phyloP scores from a whole-genome alignment of 1,140 invertebrate genomes.

The Atopsyche davidsoni region DNA sequence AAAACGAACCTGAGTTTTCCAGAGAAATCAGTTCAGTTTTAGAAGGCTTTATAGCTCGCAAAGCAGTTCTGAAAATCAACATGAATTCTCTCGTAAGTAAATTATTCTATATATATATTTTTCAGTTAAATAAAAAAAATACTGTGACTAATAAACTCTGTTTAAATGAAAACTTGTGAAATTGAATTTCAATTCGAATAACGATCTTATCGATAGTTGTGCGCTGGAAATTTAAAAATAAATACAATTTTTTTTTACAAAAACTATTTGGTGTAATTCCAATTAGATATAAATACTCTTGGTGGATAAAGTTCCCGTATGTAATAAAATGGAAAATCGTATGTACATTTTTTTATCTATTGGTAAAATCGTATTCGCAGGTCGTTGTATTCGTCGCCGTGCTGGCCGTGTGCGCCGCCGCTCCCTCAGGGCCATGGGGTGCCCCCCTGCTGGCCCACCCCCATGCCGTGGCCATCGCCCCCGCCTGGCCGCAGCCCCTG shows the following conservation, averaged over 20 bases:
- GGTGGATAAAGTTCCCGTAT: too few relatives aligned
- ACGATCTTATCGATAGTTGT: too few relatives aligned
- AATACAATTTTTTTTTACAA: too few relatives aligned
- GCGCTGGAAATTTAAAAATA: too few relatives aligned
- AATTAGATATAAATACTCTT: too few relatives aligned
- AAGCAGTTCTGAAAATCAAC: constrained; percentile 1
- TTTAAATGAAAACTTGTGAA: background rate
- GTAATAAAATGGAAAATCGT: too few relatives aligned
- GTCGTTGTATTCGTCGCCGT: background rate
- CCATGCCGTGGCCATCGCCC: too few relatives aligned
- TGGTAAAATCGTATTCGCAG: too few relatives aligned
- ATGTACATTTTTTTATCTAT: too few relatives aligned
- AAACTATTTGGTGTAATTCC: too few relatives aligned
- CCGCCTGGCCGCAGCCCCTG: background rate
- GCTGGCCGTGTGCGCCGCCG: background rate
- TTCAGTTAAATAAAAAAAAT: background rate
- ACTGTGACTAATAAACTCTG: background rate
- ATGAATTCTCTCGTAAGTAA: background rate
- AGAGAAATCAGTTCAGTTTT: background rate
- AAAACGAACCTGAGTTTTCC: background rate
- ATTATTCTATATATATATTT: background rate
- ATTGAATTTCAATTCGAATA: background rate
- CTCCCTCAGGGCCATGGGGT: background rate
- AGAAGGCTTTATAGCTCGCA: constrained; percentile 1
- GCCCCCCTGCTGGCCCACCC: background rate